Evolutionary conservation across 1,140 invertebrate genomes (phyloP).

Genomic region (Euwallacea fornicatus): DNA sequence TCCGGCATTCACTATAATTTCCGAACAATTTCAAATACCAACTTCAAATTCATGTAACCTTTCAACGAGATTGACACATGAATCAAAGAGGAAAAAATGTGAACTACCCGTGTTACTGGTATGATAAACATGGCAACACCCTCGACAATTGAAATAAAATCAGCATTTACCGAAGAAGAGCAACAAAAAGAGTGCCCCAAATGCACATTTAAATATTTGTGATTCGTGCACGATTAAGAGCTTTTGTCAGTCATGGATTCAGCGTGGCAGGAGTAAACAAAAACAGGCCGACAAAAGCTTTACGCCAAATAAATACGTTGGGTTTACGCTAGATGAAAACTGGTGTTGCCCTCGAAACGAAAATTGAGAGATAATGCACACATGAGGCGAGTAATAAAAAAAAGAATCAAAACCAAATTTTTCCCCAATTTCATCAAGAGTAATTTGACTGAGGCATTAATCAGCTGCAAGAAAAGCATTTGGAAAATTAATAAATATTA

Average conservation of each 20-base stretch:
- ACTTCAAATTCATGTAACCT: too few relatives aligned
- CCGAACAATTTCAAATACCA: too few relatives aligned
- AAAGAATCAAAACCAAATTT: neutral
- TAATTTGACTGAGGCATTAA: too few relatives aligned
- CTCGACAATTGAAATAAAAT: slow-evolving; percentile 1
- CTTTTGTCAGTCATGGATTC: slow-evolving; percentile 10
- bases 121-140: too few relatives aligned
- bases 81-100: too few relatives aligned
- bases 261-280: slow-evolving; percentile 14
- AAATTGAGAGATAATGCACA: slow-evolving; percentile 15
- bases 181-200: neutral
- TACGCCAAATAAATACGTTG: slow-evolving; percentile 24
- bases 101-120: too few relatives aligned
- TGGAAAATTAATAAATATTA: slow-evolving; percentile 26
- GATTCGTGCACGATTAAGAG: slow-evolving; percentile 13
- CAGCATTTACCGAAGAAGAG: neutral
- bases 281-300: slow-evolving; percentile 16
- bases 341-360: slow-evolving; percentile 8
- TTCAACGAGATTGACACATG: too few relatives aligned
- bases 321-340: slow-evolving; percentile 16
- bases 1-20: too few relatives aligned
- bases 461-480: slow-evolving; percentile 14
- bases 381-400: slow-evolving; percentile 12
- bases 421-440: too few relatives aligned
- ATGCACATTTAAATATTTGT: slow-evolving; percentile 20